Conservation (phyloP, 2,888 invertebrate species). For the Acronicta aceris region DNA sequence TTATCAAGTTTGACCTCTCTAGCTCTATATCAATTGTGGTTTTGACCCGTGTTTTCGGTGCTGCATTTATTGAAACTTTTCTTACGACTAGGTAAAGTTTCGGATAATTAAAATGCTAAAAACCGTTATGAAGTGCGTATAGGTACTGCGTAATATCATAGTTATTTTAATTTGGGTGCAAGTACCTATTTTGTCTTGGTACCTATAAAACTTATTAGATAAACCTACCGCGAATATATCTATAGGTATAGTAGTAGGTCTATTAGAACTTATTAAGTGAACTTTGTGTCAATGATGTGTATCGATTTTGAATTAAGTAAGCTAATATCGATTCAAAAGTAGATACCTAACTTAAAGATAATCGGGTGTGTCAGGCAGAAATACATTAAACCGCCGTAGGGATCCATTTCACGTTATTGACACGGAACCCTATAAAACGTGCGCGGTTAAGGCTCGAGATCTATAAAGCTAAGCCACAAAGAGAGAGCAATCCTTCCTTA, state of each 20-base stretch:
- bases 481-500: slow-evolving; percentile 52
- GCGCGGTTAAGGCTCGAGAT: slow-evolving; percentile 49
- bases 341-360: slow-evolving; percentile 30
- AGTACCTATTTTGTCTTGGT: too few relatives aligned
- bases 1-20: slow-evolving; percentile 2
- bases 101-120: too few relatives aligned
- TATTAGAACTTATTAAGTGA: too few relatives aligned
- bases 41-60: neutral
- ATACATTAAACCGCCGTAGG: slow-evolving; percentile 44
- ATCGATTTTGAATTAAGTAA: slow-evolving; percentile 2
- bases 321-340: slow-evolving; percentile 12
- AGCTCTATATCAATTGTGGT: neutral
- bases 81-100: too few relatives aligned
- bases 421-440: slow-evolving; percentile 53
- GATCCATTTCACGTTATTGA: slow-evolving; percentile 54
- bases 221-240: too few relatives aligned
- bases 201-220: too few relatives aligned
- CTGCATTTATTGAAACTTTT: neutral
- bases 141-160: too few relatives aligned
- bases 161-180: too few relatives aligned
- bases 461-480: slow-evolving; percentile 51
- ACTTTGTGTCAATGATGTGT: slow-evolving; percentile 1
- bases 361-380: slow-evolving; percentile 40
- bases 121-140: too few relatives aligned
- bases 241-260: too few relatives aligned